phyloP scores from a whole-genome alignment of 2,797 vertebrate genomes.

The Taenioides sp. region DNA sequence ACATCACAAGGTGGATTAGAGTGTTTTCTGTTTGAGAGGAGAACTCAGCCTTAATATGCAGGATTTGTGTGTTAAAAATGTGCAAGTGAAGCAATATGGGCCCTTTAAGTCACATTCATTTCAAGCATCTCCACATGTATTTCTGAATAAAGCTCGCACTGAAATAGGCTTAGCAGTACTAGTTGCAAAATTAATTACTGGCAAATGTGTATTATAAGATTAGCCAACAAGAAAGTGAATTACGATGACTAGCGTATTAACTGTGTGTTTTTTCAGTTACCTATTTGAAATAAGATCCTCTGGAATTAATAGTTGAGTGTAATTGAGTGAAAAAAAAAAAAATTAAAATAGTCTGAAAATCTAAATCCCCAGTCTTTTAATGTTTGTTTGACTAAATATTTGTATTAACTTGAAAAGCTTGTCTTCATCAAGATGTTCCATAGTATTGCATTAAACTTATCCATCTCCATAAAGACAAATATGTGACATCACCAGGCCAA shows the following conservation, averaged over 20 bases:
- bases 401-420: too few species aligned
- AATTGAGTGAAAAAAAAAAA: neutral
- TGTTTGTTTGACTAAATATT: too few species aligned
- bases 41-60: too few species aligned
- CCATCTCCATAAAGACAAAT: too few species aligned
- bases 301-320: neutral
- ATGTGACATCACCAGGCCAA: too few species aligned
- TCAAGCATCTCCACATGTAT: neutral
- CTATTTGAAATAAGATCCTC: neutral
- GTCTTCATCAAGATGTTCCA: too few species aligned
- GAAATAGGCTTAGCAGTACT: neutral
- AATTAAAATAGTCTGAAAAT: neutral
- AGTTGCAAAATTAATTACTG: conserved; percentile 9
- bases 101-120: neutral
- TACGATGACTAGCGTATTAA: neutral
- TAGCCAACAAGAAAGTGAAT: conserved; percentile 6
- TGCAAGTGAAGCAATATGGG: too few species aligned
- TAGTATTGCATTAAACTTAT: too few species aligned
- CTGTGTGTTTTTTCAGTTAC: neutral
- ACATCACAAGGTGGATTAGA: too few species aligned
- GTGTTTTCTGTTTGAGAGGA: too few species aligned
- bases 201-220: neutral
- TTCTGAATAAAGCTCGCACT: neutral
- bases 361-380: too few species aligned
- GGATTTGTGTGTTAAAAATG: too few species aligned